Evolutionary conservation across 2,888 invertebrate genomes (phyloP).

Genomic region (Agonopterix heracliana): DNA sequence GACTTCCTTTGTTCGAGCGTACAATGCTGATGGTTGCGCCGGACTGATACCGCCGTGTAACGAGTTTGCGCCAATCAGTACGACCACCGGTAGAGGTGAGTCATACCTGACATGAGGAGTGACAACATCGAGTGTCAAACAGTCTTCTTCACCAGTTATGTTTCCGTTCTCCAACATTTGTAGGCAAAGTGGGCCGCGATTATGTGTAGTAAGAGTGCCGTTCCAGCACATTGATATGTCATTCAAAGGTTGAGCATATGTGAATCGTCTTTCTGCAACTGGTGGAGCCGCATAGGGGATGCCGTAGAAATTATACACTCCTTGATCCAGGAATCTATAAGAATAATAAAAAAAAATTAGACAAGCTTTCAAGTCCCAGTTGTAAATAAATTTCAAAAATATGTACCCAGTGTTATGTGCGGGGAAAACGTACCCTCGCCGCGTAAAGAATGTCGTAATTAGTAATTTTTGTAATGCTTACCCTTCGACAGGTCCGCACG

Average conservation of each 20-base stretch:
- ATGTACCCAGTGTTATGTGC: too few species aligned
- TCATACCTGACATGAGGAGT: slow-evolving; percentile 89
- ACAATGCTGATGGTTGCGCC: slow-evolving; percentile 83
- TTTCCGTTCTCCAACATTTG: slow-evolving; percentile 82
- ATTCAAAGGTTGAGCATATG: slow-evolving; percentile 80
- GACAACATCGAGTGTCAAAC: slow-evolving; percentile 87
- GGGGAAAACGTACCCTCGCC: too few species aligned
- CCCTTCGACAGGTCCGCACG: slow-evolving; percentile 89
- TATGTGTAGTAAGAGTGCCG: slow-evolving; percentile 81
- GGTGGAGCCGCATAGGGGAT: slow-evolving; percentile 89
- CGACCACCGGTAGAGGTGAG: slow-evolving; percentile 87
- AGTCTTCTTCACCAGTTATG: slow-evolving; percentile 85
- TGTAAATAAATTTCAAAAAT: neutral
- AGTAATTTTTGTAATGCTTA: slow-evolving; percentile 28
- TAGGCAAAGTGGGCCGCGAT: slow-evolving; percentile 80
- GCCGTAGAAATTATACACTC: slow-evolving; percentile 87
- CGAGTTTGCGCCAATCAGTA: slow-evolving; percentile 87
- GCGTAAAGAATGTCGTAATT: too few species aligned
- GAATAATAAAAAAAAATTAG: slow-evolving; percentile 9
- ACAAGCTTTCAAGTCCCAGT: neutral
- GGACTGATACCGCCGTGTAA: slow-evolving; percentile 87
- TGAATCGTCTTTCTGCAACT: slow-evolving; percentile 80
- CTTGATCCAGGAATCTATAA: slow-evolving; percentile 82
- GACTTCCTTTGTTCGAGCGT: slow-evolving; percentile 86
- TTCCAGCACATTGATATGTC: slow-evolving; percentile 87